Conservation (phyloP, 2,888 invertebrate genomes). For the Trissolcus japonicus region DNA sequence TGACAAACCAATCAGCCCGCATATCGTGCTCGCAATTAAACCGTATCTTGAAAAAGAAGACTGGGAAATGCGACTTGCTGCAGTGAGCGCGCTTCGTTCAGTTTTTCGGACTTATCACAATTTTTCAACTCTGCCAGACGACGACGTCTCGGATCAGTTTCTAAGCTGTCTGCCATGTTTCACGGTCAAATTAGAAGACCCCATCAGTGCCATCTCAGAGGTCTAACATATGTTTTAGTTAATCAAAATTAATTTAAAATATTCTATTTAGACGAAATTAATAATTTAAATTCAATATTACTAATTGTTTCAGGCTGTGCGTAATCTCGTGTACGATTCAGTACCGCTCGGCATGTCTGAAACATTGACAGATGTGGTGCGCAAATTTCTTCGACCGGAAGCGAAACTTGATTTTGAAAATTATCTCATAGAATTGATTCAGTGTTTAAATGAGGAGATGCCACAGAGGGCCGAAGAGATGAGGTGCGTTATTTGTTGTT, state of each 20-base stretch:
- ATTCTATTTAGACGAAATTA: background rate
- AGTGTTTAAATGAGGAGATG: conserved; percentile 65
- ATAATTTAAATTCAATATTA: background rate
- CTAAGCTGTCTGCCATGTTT: conserved; percentile 70
- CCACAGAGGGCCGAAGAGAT: conserved; percentile 70
- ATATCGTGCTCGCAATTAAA: conserved; percentile 69
- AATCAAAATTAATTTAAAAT: background rate
- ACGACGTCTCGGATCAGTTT: conserved; percentile 69
- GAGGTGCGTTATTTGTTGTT: conserved; percentile 59
- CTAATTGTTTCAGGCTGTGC: conserved; percentile 61
- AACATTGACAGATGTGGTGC: conserved; percentile 61
- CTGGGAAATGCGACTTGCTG: conserved; percentile 69
- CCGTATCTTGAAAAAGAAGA: conserved; percentile 72
- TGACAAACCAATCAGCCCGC: conserved; percentile 66
- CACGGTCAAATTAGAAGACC: conserved; percentile 69
- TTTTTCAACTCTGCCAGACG: conserved; percentile 60
- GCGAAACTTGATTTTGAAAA: conserved; percentile 61
- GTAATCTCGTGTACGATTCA: conserved; percentile 65
- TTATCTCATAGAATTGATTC: conserved; percentile 64
- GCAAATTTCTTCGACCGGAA: conserved; percentile 60
- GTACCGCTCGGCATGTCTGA: conserved; percentile 64
- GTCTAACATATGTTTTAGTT: conserved; percentile 34
- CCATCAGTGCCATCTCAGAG: conserved; percentile 62
- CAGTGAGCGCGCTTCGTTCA: conserved; percentile 67
- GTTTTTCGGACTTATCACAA: conserved; percentile 65